Base-by-base conservation (phyloP, 2,888 invertebrate genomes). In the Galerucella nymphaeae region DNA sequence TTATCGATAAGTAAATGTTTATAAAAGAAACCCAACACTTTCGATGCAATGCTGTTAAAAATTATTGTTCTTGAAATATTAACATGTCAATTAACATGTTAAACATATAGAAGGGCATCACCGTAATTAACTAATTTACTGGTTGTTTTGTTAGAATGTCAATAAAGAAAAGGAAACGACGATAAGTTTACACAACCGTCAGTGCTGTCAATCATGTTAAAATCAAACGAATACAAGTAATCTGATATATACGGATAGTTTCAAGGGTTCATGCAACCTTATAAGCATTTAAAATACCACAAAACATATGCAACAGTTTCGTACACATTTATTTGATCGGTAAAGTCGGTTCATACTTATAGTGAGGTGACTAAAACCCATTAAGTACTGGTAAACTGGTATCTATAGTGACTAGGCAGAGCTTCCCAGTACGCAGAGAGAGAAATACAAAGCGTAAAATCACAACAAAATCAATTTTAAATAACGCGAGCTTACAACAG, bases 131-230 rank as follows among this genome's bases (percentile, higher is more conserved):
- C 69, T 53, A 53, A 62, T 45, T 69, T 62, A 69, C 69, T 69
- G 69, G 53, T 62, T 69, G 69, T 69, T 69, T 69, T 69, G 69
- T 69, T 69, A 62, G 62, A 41, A 69, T 62, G 62, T 69, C 69
- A 69, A 69, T 69, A 18, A 53, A 62, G 55, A 69, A 53, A 69
- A 69, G 69, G 62, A 69, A 69, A 69, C 55, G 62, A 53, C 69
- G 53, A 62, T 41, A 62, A 69, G 69, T 69, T 69, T 69, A 55
- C 42, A 48, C 62, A 69, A 62, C 69, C 69, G 53, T 16, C 69
- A 55, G 62, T 16, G 41, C 62, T 69, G 69, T 41, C 69, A 69
- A 69, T 69, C 69, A 62, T 23, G 50, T 18, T 16, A 62, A 23
- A 23, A 11, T n/a, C 61, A 42, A 20, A 59, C 30, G 38, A 59